Percentiles rank a stretch among this genome's conserved stretches.
Conservation (phyloP, 2,888 invertebrate species). For the Athrips mouffetella region DNA sequence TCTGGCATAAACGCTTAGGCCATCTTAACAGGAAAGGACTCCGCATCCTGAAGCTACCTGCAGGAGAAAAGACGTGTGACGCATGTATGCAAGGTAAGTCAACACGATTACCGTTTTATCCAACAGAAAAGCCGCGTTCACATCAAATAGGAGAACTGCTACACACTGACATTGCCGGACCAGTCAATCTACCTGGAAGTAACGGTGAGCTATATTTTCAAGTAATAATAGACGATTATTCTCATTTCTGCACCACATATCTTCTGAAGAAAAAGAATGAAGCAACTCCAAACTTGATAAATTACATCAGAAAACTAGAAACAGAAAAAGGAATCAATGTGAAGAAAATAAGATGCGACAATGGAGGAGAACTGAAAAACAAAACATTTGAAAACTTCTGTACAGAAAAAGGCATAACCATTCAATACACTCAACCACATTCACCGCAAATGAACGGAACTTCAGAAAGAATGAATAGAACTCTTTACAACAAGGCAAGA, state of each 20-base stretch:
- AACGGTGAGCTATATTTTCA: slow-evolving; percentile 22
- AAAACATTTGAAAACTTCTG: not conserved
- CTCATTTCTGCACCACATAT: slow-evolving; percentile 18
- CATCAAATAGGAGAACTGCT: slow-evolving; percentile 15
- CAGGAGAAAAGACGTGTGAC: no score
- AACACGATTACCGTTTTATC: slow-evolving; percentile 2
- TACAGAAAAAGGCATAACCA: not conserved
- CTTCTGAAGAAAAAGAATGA: slow-evolving; percentile 21
- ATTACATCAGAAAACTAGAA: slow-evolving; percentile 22
- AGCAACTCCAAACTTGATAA: slow-evolving; percentile 20
- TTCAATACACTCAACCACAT: not conserved
- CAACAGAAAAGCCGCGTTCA: not conserved
- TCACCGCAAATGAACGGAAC: slow-evolving; percentile 9
- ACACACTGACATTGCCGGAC: slow-evolving; percentile 20
- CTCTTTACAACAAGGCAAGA: slow-evolving; percentile 12
- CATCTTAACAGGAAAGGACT: no score
- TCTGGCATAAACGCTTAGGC: no score
- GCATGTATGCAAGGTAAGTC: slow-evolving; percentile 16
- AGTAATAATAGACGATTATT: slow-evolving; percentile 19
- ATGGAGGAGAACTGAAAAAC: slow-evolving; percentile 17
- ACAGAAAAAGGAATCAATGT: slow-evolving; percentile 17
- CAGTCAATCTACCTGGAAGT: slow-evolving; percentile 8
- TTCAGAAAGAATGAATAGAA: slow-evolving; percentile 19
- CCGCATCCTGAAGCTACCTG: no score
- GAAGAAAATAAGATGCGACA: slow-evolving; percentile 21